Percentiles rank a stretch among this genome's conserved stretches.
phyloP scores from a whole-genome alignment of 2,113 vertebrate species.

The Columba livia region DNA sequence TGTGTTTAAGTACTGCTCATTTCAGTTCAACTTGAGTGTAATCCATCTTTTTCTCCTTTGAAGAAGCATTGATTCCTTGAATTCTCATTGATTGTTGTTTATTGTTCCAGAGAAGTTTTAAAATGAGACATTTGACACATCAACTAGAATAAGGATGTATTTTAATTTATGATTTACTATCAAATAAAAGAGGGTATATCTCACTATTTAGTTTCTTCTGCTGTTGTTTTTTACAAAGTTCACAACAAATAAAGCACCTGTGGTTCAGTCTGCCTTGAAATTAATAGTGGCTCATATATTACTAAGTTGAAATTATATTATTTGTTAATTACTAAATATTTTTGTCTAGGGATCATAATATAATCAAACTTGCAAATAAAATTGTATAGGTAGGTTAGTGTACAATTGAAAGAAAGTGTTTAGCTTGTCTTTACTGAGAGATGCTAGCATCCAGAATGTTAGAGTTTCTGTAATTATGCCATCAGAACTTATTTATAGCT shows the following conservation, averaged over 20 bases:
- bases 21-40: neutral
- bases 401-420: neutral
- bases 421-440: neutral
- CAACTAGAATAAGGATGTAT: neutral
- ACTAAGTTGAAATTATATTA: neutral
- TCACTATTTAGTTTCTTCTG: neutral
- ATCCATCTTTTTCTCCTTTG: neutral
- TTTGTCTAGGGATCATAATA: neutral
- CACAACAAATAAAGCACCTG: neutral
- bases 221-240: neutral
- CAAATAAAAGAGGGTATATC: neutral
- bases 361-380: neutral
- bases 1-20: neutral
- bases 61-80: neutral
- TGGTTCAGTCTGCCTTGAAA: neutral
- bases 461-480: neutral
- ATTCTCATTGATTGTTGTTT: neutral
- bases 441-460: neutral
- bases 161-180: neutral
- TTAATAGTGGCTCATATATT: neutral
- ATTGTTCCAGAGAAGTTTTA: neutral
- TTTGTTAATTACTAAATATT: neutral
- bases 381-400: neutral
- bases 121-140: neutral
- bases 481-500: neutral